A percentile compares a stretch with the other conserved stretches of the same genome.
Evolutionary conservation across 2,113 vertebrate species (phyloP).

Genomic region (Oceanites oceanicus): DNA sequence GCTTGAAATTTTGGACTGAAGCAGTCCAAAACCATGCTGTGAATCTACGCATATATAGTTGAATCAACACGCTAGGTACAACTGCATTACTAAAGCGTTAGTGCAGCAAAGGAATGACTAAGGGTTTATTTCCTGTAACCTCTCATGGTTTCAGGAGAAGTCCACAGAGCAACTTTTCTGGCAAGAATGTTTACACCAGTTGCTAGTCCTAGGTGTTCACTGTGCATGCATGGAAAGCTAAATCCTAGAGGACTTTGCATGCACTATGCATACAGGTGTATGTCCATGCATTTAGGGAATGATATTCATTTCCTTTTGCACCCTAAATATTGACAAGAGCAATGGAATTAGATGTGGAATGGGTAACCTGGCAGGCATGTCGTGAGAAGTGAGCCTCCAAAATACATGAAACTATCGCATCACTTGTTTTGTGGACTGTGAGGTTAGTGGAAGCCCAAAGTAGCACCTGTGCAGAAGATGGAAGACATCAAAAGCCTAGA

Average conservation of each 20-base stretch:
- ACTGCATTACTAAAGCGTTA: rapidly evolving
- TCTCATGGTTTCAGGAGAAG: neutral
- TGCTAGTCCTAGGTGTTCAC: neutral
- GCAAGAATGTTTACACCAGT: neutral
- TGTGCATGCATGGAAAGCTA: neutral
- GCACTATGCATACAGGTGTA: neutral
- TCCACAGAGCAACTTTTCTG: neutral
- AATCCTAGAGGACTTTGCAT: neutral
- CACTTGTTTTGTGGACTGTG: neutral
- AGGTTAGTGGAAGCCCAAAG: neutral
- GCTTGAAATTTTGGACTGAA: neutral
- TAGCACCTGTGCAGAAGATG: neutral
- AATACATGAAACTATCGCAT: neutral
- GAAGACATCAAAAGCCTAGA: neutral
- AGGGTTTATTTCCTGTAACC: neutral
- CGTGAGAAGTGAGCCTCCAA: neutral
- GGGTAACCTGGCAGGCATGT: neutral
- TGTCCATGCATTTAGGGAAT: neutral
- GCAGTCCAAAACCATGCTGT: neutral
- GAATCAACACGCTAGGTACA: neutral
- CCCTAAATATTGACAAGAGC: neutral
- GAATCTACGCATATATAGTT: neutral
- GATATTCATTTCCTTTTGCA: neutral
- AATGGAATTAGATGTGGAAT: neutral
- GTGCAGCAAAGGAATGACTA: neutral